Evolutionary conservation across 2,797 vertebrate genomes (phyloP).

Genomic region (Syngnathus acus): DNA sequence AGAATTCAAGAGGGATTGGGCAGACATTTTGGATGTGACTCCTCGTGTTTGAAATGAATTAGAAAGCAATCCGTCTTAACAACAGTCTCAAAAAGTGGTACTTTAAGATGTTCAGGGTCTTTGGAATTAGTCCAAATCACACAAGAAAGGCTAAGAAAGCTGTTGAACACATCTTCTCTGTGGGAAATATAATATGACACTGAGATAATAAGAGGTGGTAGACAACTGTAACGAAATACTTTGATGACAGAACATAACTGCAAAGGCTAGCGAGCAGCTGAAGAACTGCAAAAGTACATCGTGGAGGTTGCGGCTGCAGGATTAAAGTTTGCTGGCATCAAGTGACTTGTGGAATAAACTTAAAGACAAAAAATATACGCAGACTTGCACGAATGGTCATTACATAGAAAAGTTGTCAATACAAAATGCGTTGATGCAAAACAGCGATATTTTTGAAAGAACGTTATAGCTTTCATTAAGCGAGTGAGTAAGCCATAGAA

Average conservation of each 20-base stretch:
- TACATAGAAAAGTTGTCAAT: background rate
- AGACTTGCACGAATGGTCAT: background rate
- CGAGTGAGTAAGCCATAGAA: constrained; percentile 61
- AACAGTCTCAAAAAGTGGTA: constrained; percentile 54
- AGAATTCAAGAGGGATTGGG: constrained; percentile 49
- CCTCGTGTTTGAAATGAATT: constrained; percentile 60
- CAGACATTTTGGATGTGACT: constrained; percentile 47
- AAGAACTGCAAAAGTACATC: constrained; percentile 20
- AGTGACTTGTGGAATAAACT: constrained; percentile 20
- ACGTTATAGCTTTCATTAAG: constrained; percentile 60
- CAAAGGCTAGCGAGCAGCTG: constrained; percentile 31
- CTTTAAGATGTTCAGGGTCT: constrained; percentile 51
- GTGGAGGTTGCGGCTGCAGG: constrained; percentile 18
- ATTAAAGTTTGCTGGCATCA: constrained; percentile 23
- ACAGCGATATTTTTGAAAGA: constrained; percentile 59
- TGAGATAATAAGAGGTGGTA: constrained; percentile 54
- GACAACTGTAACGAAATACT: constrained; percentile 55
- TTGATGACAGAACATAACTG: constrained; percentile 43
- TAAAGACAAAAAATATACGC: constrained; percentile 25
- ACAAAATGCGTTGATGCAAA: constrained; percentile 39
- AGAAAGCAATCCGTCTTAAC: constrained; percentile 60
- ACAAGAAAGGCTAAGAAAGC: constrained; percentile 51
- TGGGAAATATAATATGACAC: constrained; percentile 61
- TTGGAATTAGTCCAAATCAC: constrained; percentile 64
- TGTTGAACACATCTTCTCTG: constrained; percentile 47